These are phyloP conservation scores for Chirona hameri DNA, from an alignment of 2,888 invertebrate species.

Conservation along the genomic window DNA sequence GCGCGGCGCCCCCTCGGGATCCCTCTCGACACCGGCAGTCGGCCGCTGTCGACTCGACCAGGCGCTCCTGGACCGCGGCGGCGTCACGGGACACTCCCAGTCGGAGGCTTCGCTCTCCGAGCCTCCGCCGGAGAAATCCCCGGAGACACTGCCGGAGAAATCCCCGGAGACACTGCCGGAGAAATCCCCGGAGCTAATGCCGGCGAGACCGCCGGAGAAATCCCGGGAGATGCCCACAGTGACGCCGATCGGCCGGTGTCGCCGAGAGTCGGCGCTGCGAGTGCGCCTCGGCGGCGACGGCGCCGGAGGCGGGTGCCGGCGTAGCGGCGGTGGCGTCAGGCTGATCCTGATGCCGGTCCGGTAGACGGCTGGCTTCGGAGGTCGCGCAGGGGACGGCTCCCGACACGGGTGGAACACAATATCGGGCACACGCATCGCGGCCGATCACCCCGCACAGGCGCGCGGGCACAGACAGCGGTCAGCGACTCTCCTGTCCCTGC, in stretches of 20 bases:
- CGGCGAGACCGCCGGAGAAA: too few species aligned
- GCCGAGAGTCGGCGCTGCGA: background rate
- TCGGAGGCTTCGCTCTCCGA: background rate
- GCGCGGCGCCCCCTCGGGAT: background rate
- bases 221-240: background rate
- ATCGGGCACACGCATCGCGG: constrained; percentile 7
- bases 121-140: background rate
- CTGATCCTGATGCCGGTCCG: constrained; percentile 22
- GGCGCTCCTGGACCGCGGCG: background rate
- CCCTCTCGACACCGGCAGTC: background rate
- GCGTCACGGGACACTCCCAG: background rate
- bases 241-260: background rate
- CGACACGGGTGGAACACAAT: constrained; percentile 27
- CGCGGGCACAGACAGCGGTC: too few species aligned
- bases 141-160: background rate
- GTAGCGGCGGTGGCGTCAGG: background rate
- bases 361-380: background rate
- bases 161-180: background rate
- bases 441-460: too few species aligned
- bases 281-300: constrained; percentile 4
- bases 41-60: background rate
- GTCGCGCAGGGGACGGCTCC: background rate
- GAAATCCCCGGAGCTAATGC: too few species aligned
- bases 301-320: background rate
- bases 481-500: too few species aligned